Percentiles rank a stretch among this genome's conserved stretches.
Evolutionary conservation across 2,797 vertebrate species (phyloP).

Genomic region (Mycteria americana): DNA sequence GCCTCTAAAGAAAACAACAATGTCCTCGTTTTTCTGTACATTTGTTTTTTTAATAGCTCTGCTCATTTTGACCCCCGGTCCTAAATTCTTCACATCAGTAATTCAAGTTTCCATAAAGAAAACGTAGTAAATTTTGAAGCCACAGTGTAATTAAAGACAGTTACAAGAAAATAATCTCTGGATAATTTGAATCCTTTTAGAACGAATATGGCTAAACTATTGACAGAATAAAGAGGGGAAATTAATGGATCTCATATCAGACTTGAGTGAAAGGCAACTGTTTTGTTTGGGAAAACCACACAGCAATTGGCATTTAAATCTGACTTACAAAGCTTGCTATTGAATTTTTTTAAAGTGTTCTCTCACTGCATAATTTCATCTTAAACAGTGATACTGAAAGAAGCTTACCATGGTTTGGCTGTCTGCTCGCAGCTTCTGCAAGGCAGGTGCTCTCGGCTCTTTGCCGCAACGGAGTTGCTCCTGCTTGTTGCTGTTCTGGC

Average conservation of each 20-base stretch:
- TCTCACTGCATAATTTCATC: background rate
- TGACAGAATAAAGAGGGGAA: background rate
- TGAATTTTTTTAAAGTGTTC: background rate
- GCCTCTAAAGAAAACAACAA: background rate
- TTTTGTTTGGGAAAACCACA: background rate
- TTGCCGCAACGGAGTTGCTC: background rate
- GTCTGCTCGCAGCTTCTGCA: background rate
- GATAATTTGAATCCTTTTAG: background rate
- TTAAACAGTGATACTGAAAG: background rate
- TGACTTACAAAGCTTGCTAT: background rate
- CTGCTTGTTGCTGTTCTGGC: background rate
- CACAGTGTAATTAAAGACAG: background rate
- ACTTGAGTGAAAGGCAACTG: background rate
- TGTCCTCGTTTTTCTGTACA: background rate
- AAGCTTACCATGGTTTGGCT: conserved; percentile 2
- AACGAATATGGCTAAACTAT: background rate
- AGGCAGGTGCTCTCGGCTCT: background rate
- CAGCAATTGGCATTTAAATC: background rate
- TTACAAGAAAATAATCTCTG: background rate
- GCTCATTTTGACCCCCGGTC: background rate
- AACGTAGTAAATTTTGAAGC: background rate
- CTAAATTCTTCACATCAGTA: background rate
- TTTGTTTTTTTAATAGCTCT: background rate
- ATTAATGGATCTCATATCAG: background rate
- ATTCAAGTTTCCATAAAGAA: background rate